Base-by-base conservation (phyloP, 1,140 invertebrate genomes). In the Coelopa frigida region DNA sequence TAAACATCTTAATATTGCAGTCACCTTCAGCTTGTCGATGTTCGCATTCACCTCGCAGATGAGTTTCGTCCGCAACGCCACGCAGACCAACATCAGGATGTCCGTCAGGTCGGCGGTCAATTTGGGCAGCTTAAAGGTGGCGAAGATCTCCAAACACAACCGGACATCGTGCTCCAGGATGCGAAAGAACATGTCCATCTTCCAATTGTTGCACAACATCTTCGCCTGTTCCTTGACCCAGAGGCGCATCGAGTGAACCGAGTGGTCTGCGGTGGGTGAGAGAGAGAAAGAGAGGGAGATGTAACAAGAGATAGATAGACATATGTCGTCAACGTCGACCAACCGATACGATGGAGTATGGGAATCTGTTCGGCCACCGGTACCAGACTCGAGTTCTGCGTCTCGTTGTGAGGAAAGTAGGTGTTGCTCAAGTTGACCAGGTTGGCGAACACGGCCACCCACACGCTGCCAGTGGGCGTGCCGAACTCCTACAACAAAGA, bases 361-460 rank as follows among this genome's bases (percentile, higher is more conserved):
- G 85, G 81, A 59, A 88, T 87, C 69, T 88, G 84, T 57, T 88
- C 85, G 0, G 84, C 82, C 5, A 87, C 71, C 0, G 85, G 84
- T 36, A 87, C 55, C 52, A 87, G 79, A 48, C 83, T 80, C 11
- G 65, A 64, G 24, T 65, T 68, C 52, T 70, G 54, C 0, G 48
- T 46, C 40, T 66, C 62, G 20, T 53, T 38, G 21, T 54, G 61
- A 33, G 55, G 53, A 27, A 67, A 66, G 29, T 66, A 63, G 32
- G 61, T 61, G 47, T 66, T 66, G 12, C 62, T 63, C 32, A 63
- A 44, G 5, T 66, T 63, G 1, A 63, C 58, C 14, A 67, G 46
- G 12, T 61, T 67, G 2, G 57, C 51, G 20, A 66, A 67, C n/a
- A 66, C 53, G 20, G 57, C 55, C 7, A 58, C 58, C 62, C 62